Base-by-base conservation (phyloP, 2,113 vertebrate genomes). In the Trogon surrucura region DNA sequence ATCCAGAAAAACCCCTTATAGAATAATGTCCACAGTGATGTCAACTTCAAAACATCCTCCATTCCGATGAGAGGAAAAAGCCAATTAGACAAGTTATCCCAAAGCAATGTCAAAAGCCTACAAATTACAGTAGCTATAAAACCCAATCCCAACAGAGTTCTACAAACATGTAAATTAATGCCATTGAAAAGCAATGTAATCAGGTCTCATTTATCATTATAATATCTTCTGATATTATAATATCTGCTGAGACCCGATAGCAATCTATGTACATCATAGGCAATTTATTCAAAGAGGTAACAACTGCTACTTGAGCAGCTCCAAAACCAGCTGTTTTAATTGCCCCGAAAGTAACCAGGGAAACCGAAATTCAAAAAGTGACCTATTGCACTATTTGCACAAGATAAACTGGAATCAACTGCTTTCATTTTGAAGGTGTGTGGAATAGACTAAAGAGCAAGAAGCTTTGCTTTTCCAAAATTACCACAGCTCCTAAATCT, bases 131-230 rank as follows among this genome's bases (percentile, higher is more conserved):
- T 93, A 94, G 95, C 90, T 97, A 75, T 97, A 96, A 97, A 98
- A 95, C 56, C 73, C 88, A 95, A 92, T 97, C 97, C 95, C 98
- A 95, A 83, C 85, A 98, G 98, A 97, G 85, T 97, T 98, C 95
- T 95, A 96, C 97, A 97, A 98, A 98, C 96, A 97, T 98, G 97
- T 97, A 98, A 98, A 98, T 98, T 96, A 97, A 98, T 96, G 96
- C 74, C 89, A 95, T 96, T 98, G 97, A 98, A 98, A 98, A 96
- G 97, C 96, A 97, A 97, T 93, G 90, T 97, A 98, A 98, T 98
- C 98, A 97, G 93, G 96, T 96, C 89, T 97, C 97, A 97, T 98
- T 98, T 98, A 97, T 97, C 97, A 97, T 95, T 97, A 97, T 96
- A 97, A 95, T 96, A 96, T 98, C 96, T 98, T 92, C 86, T 94